These are phyloP conservation scores for Drosophila lacertosa DNA, from an alignment of 1,140 invertebrate species.

Conservation along the genomic window DNA sequence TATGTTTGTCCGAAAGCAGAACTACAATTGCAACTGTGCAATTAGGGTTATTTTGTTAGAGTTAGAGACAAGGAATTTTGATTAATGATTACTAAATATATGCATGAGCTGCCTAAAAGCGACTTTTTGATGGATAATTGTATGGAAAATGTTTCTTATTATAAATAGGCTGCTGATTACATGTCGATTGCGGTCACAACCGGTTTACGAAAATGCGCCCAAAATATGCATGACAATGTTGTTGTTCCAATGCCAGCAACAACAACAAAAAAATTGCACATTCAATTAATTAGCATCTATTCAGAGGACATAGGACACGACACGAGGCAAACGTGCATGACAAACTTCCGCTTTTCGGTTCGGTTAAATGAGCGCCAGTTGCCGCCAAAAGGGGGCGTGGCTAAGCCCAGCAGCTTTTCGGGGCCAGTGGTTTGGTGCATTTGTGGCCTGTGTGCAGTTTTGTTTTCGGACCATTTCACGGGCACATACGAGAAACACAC, in stretches of 20 bases:
- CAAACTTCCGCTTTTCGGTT: slow-evolving; percentile 64
- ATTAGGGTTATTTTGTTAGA: slow-evolving; percentile 52
- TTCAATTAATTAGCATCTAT: slow-evolving; percentile 75
- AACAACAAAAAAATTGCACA: slow-evolving; percentile 37
- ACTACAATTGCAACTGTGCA: slow-evolving; percentile 42
- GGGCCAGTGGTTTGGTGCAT: slow-evolving; percentile 39
- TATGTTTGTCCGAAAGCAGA: slow-evolving; percentile 30
- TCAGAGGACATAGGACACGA: slow-evolving; percentile 28
- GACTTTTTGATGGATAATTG: neutral
- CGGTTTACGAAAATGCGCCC: neutral
- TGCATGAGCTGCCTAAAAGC: slow-evolving; percentile 8
- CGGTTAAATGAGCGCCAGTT: slow-evolving; percentile 60
- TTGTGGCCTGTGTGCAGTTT: slow-evolving; percentile 61
- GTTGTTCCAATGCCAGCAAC: neutral
- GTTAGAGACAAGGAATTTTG: slow-evolving; percentile 38
- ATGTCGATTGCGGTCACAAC: slow-evolving; percentile 1
- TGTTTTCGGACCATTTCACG: slow-evolving; percentile 75
- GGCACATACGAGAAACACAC: slow-evolving; percentile 26
- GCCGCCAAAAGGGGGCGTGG: slow-evolving; percentile 35
- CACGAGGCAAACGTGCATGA: slow-evolving; percentile 54
- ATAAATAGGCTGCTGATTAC: slow-evolving; percentile 1
- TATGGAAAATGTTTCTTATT: slow-evolving; percentile 5
- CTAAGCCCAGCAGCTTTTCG: slow-evolving; percentile 11
- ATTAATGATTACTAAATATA: slow-evolving; percentile 49
- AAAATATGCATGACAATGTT: slow-evolving; percentile 7